phyloP scores from a whole-genome alignment of 2,888 invertebrate genomes.

The Dasysyrphus tricinctus region DNA sequence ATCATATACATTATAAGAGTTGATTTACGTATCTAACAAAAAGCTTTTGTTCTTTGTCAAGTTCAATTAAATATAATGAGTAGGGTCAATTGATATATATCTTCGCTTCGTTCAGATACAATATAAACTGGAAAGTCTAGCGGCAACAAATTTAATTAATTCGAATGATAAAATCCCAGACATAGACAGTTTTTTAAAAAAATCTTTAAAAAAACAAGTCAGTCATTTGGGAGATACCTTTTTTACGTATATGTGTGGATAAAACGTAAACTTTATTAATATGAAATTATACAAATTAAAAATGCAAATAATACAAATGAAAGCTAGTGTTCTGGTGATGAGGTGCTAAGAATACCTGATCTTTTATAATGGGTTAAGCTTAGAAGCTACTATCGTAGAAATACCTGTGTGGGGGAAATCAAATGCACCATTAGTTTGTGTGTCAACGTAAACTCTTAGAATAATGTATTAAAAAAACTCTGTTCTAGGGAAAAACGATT shows the following conservation, averaged over 20 bases:
- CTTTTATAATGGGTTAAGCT: background rate
- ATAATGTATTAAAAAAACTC: background rate
- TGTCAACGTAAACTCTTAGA: background rate
- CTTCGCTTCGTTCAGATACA: background rate
- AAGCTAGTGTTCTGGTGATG: background rate
- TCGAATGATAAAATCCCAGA: background rate
- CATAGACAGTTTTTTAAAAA: background rate
- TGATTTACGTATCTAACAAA: constrained; percentile 1
- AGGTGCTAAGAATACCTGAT: background rate
- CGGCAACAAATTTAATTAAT: constrained; percentile 18
- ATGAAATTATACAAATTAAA: background rate
- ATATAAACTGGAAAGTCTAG: background rate
- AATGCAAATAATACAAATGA: constrained; percentile 11
- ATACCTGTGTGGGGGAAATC: background rate
- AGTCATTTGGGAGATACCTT: constrained; percentile 12
- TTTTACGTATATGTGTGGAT: background rate
- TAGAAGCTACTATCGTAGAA: background rate
- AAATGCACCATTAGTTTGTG: background rate
- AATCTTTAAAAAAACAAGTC: background rate
- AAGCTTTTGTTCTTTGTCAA: constrained; percentile 6
- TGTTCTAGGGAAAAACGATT: background rate
- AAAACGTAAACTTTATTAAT: background rate
- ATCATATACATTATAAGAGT: background rate
- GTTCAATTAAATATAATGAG: constrained; percentile 21
- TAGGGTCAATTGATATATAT: constrained; percentile 22